Evolutionary conservation across 2,113 vertebrate genomes (phyloP).

Genomic region (Engystomops pustulosus): DNA sequence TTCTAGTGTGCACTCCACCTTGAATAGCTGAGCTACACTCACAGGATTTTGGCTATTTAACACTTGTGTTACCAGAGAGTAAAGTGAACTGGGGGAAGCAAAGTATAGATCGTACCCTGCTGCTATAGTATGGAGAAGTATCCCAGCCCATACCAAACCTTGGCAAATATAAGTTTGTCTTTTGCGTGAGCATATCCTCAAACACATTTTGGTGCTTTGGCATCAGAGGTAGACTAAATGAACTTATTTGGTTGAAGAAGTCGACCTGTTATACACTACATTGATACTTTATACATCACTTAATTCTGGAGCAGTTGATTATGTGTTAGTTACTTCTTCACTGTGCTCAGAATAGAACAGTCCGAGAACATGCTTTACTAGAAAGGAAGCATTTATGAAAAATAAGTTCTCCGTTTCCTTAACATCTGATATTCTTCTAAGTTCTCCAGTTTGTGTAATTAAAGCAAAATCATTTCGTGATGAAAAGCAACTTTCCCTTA

Average conservation of each 20-base stretch:
- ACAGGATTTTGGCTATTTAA: too few relatives aligned
- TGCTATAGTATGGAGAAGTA: neutral
- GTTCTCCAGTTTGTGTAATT: too few relatives aligned
- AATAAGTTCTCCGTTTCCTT: neutral
- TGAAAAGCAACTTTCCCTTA: too few relatives aligned
- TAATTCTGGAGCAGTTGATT: neutral
- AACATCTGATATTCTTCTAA: too few relatives aligned
- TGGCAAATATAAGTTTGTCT: neutral
- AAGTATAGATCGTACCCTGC: neutral
- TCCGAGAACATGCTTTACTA: neutral
- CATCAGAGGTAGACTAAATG: neutral
- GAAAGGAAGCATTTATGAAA: neutral
- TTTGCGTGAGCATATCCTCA: neutral
- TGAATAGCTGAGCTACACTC: too few relatives aligned
- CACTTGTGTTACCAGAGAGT: too few relatives aligned
- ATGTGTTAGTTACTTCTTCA: neutral
- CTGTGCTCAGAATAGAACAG: neutral
- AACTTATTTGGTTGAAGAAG: neutral
- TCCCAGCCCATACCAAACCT: neutral
- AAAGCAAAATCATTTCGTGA: too few relatives aligned
- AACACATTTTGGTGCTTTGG: constrained; percentile 21
- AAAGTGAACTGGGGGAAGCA: too few relatives aligned
- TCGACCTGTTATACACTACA: neutral
- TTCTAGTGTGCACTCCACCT: neutral
- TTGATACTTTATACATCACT: neutral